Evolutionary conservation across 64 coral and sea anemone species (phyloP), one percentile per base, ranked within the genome.

Genomic region (Anthopleura sola): DNA sequence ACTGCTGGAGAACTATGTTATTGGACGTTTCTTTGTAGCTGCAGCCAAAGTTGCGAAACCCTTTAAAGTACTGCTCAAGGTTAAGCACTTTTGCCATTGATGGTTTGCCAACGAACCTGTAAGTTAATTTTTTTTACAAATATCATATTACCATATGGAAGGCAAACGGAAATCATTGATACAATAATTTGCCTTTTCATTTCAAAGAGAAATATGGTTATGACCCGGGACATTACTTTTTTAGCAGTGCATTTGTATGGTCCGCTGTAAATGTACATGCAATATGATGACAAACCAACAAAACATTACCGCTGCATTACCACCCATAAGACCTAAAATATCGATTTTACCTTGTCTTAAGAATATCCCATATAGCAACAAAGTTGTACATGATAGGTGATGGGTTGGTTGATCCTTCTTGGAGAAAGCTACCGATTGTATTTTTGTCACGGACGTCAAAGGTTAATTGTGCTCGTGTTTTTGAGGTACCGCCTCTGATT

Each of bases 51-150:
- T 92, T 66, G 1, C 62, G 21, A 48, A 34, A 84, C 6, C 85
- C 90, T 78, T 75, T 46, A n/a, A 84, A 92, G 84, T 54, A 92
- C 28, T 86, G 24, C 85, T 87, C 62, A 3, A 92, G 44, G 49
- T 87, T 92, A 1, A 83, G 24, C 18, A 60, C 90, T 83, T 60
- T 76, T 6, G 82, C 20, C 34, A 60, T 64, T 6, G 40, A 34
- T 39, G 21, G 0, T 40, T 36, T 66, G 21, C 54, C 37, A 60
- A 21, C 14, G 38, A 18, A 57, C 84, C 82, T 57, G 49, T 29
- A 57, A 51, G 24, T 21, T 3, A 44, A 7, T 44, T 3, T 51
- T 51, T 3, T 51, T 1, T n/a, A n/a, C n/a, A n/a, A n/a, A n/a
- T n/a, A n/a, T n/a, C n/a, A n/a, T n/a, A n/a, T n/a, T n/a, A n/a